These are phyloP conservation scores for Pterophyllum scalare DNA, from an alignment of 2,113 vertebrate species.

Conservation along the genomic window DNA sequence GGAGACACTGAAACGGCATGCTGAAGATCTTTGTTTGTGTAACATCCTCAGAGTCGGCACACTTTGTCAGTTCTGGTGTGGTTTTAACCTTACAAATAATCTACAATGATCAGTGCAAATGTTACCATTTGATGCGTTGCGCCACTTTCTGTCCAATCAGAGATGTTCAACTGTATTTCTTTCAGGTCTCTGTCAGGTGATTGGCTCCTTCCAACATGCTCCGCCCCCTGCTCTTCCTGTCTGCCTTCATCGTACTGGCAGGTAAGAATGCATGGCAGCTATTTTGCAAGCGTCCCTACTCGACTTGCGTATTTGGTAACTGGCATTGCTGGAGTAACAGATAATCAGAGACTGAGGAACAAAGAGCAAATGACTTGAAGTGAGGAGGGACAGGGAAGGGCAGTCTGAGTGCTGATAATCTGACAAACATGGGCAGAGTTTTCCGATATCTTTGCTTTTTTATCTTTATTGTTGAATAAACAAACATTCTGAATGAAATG, in stretches of 20 bases:
- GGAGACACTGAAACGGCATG: background rate
- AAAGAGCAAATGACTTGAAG: background rate
- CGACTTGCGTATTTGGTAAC: background rate
- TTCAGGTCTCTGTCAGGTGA: background rate
- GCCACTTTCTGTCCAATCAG: background rate
- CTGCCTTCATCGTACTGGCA: background rate
- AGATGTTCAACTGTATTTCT: background rate
- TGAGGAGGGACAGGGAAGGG: background rate
- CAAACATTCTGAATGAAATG: background rate
- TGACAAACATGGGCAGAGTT: background rate
- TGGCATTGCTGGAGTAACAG: background rate
- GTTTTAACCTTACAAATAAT: background rate
- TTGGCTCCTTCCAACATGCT: conserved; percentile 25
- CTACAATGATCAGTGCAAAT: background rate
- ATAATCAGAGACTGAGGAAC: background rate
- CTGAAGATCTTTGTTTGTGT: fast-evolving
- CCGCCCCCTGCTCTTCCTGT: conserved; percentile 2
- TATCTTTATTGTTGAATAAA: background rate
- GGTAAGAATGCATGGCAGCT: background rate
- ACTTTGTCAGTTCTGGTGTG: too few relatives aligned
- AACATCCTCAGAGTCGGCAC: background rate
- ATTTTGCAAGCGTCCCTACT: background rate
- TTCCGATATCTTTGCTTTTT: background rate
- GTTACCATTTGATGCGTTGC: background rate
- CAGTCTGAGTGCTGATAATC: background rate